Evolutionary conservation across 35 echinoderm and acorn worm genomes (phyloP), one percentile per base, ranked within the genome.

Genomic region (Ophiothrix spiculata): DNA sequence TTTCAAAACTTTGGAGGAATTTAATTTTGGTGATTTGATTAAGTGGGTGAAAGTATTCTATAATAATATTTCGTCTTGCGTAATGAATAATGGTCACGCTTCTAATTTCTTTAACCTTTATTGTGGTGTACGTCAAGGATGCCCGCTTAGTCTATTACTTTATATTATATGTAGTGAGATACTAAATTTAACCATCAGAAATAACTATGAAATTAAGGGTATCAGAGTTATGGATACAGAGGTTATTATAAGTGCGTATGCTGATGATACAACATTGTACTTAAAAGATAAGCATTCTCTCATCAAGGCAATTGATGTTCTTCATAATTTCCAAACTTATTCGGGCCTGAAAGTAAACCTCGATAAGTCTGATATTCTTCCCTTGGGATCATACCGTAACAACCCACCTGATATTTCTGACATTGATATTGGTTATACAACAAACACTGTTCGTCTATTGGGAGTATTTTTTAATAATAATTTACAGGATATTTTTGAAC

Each of bases 231-330:
- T 41, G 1, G 40, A 33, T 40, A 49, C 2, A 15, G 85, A 87
- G 56, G 23, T 87, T 31, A 38, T 32, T 13, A 8, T 87, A 33
- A 87, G 39, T 79, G 13, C 73, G 34, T 87, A 87, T 56, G 85
- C 85, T 0, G 85, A 87, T 79, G 75, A 87, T 56, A 87, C 85
- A 10, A 80, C 78, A n/a, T n/a, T n/a, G n/a, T n/a, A n/a, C n/a
- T n/a, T n/a, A n/a, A n/a, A n/a, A n/a, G n/a, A n/a, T n/a, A n/a
- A n/a, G n/a, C n/a, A n/a, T n/a, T n/a, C n/a, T n/a, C n/a, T n/a
- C n/a, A n/a, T n/a, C n/a, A n/a, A n/a, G n/a, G n/a, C n/a, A n/a
- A n/a, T n/a, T n/a, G n/a, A n/a, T n/a, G n/a, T n/a, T n/a, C n/a
- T n/a, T n/a, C n/a, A n/a, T n/a, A n/a, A n/a, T n/a, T n/a, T n/a